Evolutionary conservation across 2,113 vertebrate species (phyloP).

Genomic region (Ciconia boyciana): DNA sequence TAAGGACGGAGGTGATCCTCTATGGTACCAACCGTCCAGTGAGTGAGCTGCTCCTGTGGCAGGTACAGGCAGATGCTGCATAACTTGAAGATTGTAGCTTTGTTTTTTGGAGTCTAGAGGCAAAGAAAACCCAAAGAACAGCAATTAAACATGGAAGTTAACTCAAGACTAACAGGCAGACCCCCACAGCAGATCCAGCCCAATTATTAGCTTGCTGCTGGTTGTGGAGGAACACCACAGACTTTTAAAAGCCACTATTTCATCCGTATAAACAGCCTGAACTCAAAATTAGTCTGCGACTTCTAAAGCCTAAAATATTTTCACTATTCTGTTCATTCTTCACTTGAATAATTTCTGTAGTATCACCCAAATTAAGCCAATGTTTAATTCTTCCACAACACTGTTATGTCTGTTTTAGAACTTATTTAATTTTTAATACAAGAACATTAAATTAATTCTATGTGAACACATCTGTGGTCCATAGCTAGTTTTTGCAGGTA

Average conservation of each 20-base stretch:
- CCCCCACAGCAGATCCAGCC: not conserved
- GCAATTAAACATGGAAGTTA: not conserved
- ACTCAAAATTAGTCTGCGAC: not conserved
- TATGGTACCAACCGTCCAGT: slow-evolving; percentile 96
- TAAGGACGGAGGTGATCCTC: slow-evolving; percentile 98
- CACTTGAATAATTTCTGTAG: not conserved
- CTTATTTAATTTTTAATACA: not conserved
- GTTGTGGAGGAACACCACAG: not conserved
- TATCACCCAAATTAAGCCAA: not conserved
- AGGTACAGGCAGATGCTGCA: slow-evolving; percentile 99
- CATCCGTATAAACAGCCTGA: not conserved
- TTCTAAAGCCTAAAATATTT: not conserved
- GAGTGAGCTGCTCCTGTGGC: slow-evolving; percentile 99
- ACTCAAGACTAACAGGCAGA: not conserved
- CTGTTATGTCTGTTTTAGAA: not conserved
- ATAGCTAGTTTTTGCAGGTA: not conserved
- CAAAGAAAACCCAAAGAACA: not conserved
- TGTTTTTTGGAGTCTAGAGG: slow-evolving; percentile 95
- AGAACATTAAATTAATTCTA: not conserved
- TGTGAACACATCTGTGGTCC: not conserved
- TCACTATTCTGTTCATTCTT: not conserved
- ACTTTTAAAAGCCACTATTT: not conserved
- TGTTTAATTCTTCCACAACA: not conserved
- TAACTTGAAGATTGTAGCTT: slow-evolving; percentile 99
- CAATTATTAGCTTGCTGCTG: not conserved